Evolutionary conservation across 2,888 invertebrate species (phyloP), one percentile per base, ranked within the genome.

Genomic region (Bombylius discolor): DNA sequence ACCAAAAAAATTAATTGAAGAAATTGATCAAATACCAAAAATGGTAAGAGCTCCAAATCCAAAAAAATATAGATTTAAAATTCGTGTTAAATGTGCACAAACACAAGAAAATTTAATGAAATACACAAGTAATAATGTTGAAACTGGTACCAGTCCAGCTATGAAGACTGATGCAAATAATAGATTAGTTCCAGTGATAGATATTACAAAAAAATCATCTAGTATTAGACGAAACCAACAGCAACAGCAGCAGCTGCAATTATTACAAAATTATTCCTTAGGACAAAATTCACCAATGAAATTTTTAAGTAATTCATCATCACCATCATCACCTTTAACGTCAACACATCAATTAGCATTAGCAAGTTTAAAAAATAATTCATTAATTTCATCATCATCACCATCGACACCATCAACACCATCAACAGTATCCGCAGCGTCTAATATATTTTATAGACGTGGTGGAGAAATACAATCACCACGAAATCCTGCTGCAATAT

Each of bases 1-100:
- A 12, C 81, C 87, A 47, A 74, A 81, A 64, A 79, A 78, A 71
- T 75, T 86, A 13, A 86, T 89, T 58, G 84, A 85, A 67, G 82
- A 85, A 69, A 80, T 84, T 58, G 83, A 83, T 66, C 73, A 69
- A 52, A 70, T 78, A 51, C 79, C 83, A 13, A 77, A 79, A 53
- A 74, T 78, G 49, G 77, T 82, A 49, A 82, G 85, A 13, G 76
- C 79, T 52, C 83, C 81, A 67, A 84, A 86, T 14, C 76, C 81
- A 44, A 82, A 83, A 7, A 81, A 81, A 66, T 78, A 84, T 59
- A 82, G 81, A 66, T 78, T 84, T 51, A 79, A 81, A 58, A 77
- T 84, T 59, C 68, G 76, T 64, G 64, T 78, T 64, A 67, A 74
- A 66, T 69, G 75, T 71, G 62, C 70, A 12, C 66, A 68, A 55